Percentiles rank a stretch among this genome's conserved stretches.
Evolutionary conservation across 2,113 vertebrate genomes (phyloP).

Genomic region (Cyanocitta stelleri): DNA sequence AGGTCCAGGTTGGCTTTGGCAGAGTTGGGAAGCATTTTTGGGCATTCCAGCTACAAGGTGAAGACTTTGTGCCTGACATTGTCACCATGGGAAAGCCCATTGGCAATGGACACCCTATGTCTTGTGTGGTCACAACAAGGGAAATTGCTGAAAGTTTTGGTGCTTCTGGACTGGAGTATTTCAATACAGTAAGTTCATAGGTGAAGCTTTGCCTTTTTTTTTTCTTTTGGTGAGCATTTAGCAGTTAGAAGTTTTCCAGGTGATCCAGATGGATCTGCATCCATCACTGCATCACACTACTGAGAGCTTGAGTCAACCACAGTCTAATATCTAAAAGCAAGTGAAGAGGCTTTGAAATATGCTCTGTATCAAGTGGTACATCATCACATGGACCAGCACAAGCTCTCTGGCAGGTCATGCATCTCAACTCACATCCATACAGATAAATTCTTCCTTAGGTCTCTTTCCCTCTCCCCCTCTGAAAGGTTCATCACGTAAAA

Average conservation of each 20-base stretch:
- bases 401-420: not conserved
- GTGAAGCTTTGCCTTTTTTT: not conserved
- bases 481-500: not conserved
- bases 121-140: slow-evolving; percentile 92
- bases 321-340: not conserved
- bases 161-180: slow-evolving; percentile 90
- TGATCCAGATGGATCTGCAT: not conserved
- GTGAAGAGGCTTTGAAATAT: not conserved
- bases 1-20: slow-evolving; percentile 97
- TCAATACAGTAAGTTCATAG: slow-evolving; percentile 85
- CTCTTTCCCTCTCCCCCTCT: not conserved
- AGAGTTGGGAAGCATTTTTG: slow-evolving; percentile 90
- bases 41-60: slow-evolving; percentile 90
- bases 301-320: not conserved
- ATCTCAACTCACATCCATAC: not conserved
- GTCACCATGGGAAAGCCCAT: slow-evolving; percentile 99
- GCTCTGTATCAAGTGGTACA: not conserved
- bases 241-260: not conserved
- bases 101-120: slow-evolving; percentile 94
- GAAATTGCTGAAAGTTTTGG: slow-evolving; percentile 89
- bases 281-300: not conserved
- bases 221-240: not conserved
- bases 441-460: not conserved
- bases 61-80: slow-evolving; percentile 93
- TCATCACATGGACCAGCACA: not conserved